Base-by-base conservation (phyloP, 2,113 vertebrate genomes). In the Bothrops jararaca region DNA sequence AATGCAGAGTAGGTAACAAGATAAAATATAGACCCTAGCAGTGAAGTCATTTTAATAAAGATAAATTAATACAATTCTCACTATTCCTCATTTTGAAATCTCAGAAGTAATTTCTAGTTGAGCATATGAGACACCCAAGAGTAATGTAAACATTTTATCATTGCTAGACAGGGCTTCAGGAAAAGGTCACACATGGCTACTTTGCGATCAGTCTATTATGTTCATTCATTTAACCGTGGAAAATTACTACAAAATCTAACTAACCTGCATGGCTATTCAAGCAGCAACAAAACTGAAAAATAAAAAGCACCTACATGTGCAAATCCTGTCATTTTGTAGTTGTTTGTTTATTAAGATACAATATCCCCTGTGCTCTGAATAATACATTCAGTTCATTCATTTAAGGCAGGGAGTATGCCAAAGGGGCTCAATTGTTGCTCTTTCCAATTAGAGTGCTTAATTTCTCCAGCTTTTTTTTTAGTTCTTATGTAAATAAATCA, bases 361-460 rank as follows among this genome's bases (percentile, higher is more conserved):
- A 5, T n/a, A 92, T 91, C 89, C 8, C 93, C 1, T 10, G 88
- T 4, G 56, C 53, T 94, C 92, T 92, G 8, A 42, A 48, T 91
- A 48, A 80, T 4, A 18, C 23, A 89, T 7, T 94, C 69, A 92
- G n/a, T 45, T 89, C 86, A 60, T 45, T 74, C 29, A 2, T 22
- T 88, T 88, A 3, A 86, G 13, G n/a, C 15, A 60, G 13, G 15
- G 56, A 13, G n/a, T 22, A 10, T 60, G 53, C 53, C 88, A 26
- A 29, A 85, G 24, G 88, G 89, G n/a, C 69, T 93, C 23, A 18
- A 7, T 2, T 93, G 58, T 91, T 89, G 89, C 1, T 24, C 45
- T 93, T 94, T 91, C 26, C 60, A 91, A 92, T 87, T 92, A 89
- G 57, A 5, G 7, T 50, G 89, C 87, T 90, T 95, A 86, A 93